Evolutionary conservation across 2,888 invertebrate species (phyloP), one percentile per base, ranked within the genome.

Genomic region (Drosophila histrio): DNA sequence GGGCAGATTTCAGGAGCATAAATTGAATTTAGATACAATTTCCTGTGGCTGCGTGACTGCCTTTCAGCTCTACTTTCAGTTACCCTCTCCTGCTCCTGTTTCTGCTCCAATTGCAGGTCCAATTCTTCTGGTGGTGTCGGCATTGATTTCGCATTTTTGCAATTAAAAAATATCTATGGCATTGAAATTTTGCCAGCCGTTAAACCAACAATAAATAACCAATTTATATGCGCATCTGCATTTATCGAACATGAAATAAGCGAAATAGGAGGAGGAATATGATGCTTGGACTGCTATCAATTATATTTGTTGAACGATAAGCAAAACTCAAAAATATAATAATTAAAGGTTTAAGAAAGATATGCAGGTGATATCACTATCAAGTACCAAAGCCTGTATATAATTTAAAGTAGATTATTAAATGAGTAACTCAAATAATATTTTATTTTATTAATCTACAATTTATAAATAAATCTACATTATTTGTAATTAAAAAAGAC

Each of bases 21-120:
- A 82, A 82, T 82, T 82, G 85, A 82, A 82, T 82, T 82, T 87
- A 88, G 89, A 82, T 82, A 82, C 82, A 88, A 88, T 82, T 88
- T 88, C 82, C 89, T 77, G 82, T 84, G 69, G 47, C 77, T 81
- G 88, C 87, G 89, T 82, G 85, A 69, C 87, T 86, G 77, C 53
- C 73, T 52, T 60, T 46, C 52, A 38, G 17, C 21, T 26, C n/a
- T 34, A 15, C 22, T 19, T 49, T 21, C 17, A 36, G 36, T 9
- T 19, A 2, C 8, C 38, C 13, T 15, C 11, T 30, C 38, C 38
- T 28, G 8, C 28, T 15, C 36, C 28, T 28, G 11, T 4, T 46
- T 9, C 22, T 15, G 13, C 30, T 56, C n/a, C 17, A 19, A 8
- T 15, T 17, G n/a, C 43, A 24, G 28, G 8, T 6, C 2, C 21